Conservation (phyloP, 2,113 vertebrate species). For the Sphaerodactylus townsendi region DNA sequence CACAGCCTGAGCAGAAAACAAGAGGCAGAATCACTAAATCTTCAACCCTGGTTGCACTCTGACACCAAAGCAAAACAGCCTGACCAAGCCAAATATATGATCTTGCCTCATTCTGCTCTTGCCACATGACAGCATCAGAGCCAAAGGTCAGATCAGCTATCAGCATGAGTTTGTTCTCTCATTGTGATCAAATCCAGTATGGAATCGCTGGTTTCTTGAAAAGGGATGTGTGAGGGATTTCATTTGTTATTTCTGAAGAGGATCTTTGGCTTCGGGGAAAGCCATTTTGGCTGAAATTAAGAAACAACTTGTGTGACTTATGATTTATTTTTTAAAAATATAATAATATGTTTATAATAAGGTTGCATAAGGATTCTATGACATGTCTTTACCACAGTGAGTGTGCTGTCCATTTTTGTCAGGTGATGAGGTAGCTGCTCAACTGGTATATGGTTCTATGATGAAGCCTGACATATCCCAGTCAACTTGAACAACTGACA, state of each 20-base stretch:
- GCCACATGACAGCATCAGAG: constrained; percentile 19
- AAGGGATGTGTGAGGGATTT: background rate
- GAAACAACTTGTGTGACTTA: background rate
- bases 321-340: background rate
- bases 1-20: background rate
- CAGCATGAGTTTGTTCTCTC: background rate
- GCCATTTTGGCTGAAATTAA: background rate
- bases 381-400: background rate
- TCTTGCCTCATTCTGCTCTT: constrained; percentile 11
- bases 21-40: background rate
- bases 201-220: background rate
- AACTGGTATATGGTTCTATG: background rate
- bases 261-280: constrained; percentile 36
- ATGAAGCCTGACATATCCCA: background rate
- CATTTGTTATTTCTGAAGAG: background rate
- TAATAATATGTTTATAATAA: background rate
- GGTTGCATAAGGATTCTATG: background rate
- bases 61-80: background rate
- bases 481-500: background rate
- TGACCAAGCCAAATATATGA: background rate
- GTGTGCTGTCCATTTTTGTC: background rate
- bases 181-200: background rate
- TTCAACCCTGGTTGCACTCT: background rate
- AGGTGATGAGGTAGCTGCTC: background rate
- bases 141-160: constrained; percentile 29